phyloP scores from a whole-genome alignment of 2,113 vertebrate species.

The Festucalex cinctus region DNA sequence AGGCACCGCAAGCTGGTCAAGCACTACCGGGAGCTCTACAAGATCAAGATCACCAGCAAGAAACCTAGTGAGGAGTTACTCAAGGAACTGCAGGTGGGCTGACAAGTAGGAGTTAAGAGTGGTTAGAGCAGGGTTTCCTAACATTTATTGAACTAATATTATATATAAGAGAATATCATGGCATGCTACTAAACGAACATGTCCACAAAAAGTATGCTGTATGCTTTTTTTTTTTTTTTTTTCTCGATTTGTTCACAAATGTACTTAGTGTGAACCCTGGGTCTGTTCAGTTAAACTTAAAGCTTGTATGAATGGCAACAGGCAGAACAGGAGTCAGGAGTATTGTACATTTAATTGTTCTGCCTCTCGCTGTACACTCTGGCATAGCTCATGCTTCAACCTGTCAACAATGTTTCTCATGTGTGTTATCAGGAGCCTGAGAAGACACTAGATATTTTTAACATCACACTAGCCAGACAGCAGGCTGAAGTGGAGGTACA shows the following conservation, averaged over 20 bases:
- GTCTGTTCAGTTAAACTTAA: neutral
- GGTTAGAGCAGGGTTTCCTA: neutral
- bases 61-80: conserved; percentile 79
- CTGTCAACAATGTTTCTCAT: conserved; percentile 11
- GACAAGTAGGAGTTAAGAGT: neutral
- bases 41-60: conserved; percentile 86
- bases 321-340: neutral
- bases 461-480: conserved; percentile 92
- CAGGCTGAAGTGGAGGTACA: conserved; percentile 98
- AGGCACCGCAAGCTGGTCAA: conserved; percentile 81
- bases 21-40: conserved; percentile 85
- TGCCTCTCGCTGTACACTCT: neutral
- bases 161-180: no score
- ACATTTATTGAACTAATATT: neutral
- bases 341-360: no score
- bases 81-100: conserved; percentile 78
- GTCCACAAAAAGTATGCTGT: neutral
- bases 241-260: no score
- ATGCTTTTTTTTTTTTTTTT: neutral
- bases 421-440: conserved; percentile 79
- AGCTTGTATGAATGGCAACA: neutral
- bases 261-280: no score
- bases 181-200: no score
- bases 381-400: neutral
- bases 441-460: conserved; percentile 91